A percentile compares a stretch with the other conserved stretches of the same genome.
phyloP scores from a whole-genome alignment of 2,797 vertebrate genomes.

The Danio jaintianensis region DNA sequence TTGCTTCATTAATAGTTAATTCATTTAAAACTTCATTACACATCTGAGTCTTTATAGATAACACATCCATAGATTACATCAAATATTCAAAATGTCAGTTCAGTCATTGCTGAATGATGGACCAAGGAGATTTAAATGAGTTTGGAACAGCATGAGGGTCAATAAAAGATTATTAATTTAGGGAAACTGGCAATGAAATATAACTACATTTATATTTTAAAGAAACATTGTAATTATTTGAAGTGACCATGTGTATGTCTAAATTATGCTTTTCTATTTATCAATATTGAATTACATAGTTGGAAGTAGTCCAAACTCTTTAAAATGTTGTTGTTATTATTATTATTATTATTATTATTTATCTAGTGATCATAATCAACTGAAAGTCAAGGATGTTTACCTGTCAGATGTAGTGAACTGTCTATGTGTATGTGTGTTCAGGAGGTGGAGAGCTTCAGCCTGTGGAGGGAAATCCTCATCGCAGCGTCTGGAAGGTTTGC shows the following conservation, averaged over 20 bases:
- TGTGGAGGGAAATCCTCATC: constrained; percentile 95
- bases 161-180: neutral
- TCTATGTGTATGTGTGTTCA: constrained; percentile 56
- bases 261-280: neutral
- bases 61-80: neutral
- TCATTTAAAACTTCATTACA: too few relatives aligned
- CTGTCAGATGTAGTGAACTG: neutral
- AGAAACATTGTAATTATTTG: neutral
- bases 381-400: neutral
- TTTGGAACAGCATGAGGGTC: neutral
- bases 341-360: too few relatives aligned
- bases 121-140: neutral
- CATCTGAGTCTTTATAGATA: too few relatives aligned
- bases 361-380: neutral
- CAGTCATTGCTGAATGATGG: neutral
- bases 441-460: constrained; percentile 81
- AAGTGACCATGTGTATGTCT: neutral
- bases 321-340: too few relatives aligned
- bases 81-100: neutral
- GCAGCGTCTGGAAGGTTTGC: constrained; percentile 94
- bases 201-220: neutral
- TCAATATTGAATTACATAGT: neutral
- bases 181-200: neutral
- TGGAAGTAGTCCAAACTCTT: neutral
- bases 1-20: too few relatives aligned